phyloP scores from a whole-genome alignment of 2,888 invertebrate species.

The Leptarthrus brevirostris region DNA sequence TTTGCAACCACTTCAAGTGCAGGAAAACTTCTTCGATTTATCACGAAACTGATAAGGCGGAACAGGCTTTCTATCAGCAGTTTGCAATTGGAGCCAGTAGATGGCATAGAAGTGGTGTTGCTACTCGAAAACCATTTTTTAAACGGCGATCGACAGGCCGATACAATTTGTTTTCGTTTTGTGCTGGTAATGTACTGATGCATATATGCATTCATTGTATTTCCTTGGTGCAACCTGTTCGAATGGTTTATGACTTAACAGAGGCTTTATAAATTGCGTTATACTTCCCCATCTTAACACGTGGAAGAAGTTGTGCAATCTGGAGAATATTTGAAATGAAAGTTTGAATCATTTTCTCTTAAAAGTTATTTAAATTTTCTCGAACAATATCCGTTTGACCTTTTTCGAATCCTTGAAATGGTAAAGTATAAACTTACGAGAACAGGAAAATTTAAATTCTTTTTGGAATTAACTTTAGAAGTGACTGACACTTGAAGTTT shows the following conservation, averaged over 20 bases:
- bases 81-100: too few relatives aligned
- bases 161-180: constrained; percentile 6
- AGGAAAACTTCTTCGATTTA: constrained; percentile 39
- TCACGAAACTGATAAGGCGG: constrained; percentile 24
- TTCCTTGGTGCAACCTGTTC: constrained; percentile 1
- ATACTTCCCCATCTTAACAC: background rate
- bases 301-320: constrained; percentile 29
- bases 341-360: constrained; percentile 29
- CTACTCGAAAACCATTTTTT: constrained; percentile 5
- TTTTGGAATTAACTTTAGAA: too few relatives aligned
- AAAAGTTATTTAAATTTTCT: background rate
- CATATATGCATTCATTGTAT: background rate
- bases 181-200: background rate
- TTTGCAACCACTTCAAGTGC: constrained; percentile 31
- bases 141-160: background rate
- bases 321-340: background rate
- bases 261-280: background rate
- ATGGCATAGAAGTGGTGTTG: background rate
- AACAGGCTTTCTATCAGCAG: background rate
- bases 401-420: background rate
- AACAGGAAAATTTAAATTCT: too few relatives aligned
- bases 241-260: background rate
- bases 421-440: background rate
- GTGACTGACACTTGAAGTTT: too few relatives aligned
- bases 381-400: background rate